Conservation (phyloP, 2,113 vertebrate genomes). For the Bambusicola thoracicus region DNA sequence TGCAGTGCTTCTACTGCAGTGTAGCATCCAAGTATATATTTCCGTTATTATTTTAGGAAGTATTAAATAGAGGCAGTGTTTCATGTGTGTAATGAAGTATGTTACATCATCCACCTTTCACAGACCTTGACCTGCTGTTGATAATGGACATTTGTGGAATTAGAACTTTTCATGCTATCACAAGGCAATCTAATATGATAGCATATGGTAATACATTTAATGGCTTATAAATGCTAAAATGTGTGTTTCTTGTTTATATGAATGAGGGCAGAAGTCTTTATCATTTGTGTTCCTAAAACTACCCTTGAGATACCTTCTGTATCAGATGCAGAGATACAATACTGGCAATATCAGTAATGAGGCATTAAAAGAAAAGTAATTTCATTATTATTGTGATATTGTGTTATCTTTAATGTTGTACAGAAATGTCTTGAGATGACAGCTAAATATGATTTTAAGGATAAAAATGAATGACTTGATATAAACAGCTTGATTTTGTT, state of each 20-base stretch:
- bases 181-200: constrained; percentile 19
- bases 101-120: background rate
- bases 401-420: constrained; percentile 16
- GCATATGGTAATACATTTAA: background rate
- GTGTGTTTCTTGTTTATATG: background rate
- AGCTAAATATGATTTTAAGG: background rate
- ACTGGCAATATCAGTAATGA: constrained; percentile 43
- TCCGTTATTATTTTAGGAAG: background rate
- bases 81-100: background rate
- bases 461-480: background rate
- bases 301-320: constrained; percentile 27
- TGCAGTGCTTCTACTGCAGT: background rate
- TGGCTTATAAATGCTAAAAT: constrained; percentile 30
- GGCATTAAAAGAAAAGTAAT: constrained; percentile 26
- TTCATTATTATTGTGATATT: background rate
- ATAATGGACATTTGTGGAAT: background rate
- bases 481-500: background rate
- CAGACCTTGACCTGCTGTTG: background rate
- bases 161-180: background rate
- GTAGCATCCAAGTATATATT: background rate
- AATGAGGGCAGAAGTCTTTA: constrained; percentile 8
- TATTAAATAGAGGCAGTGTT: fast-evolving
- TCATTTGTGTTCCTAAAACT: background rate
- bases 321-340: background rate
- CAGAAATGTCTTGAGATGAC: background rate